Base-by-base conservation (phyloP, 1,140 invertebrate species). In the Ceratosolen solmsi region DNA sequence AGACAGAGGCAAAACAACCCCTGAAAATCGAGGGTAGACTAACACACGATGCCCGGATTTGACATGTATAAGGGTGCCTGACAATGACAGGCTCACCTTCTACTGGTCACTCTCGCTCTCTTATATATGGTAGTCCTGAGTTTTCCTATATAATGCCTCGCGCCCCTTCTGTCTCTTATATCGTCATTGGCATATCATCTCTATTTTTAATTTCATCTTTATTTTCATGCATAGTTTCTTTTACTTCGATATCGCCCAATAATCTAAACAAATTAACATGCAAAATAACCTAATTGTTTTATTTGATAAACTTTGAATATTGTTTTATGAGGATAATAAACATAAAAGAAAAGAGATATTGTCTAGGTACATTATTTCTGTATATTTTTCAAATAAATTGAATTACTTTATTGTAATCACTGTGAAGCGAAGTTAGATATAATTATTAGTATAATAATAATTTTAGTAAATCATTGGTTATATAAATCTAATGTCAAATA, bases 51-150 rank as follows among this genome's bases (percentile, higher is more conserved):
- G 27, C 33, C 65, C 63, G 71, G 65, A 30, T 46, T 60, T 80
- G 79, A 80, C 70, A 65, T 27, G 60, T 65, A 63, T 38, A 38
- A 75, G 68, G 75, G 74, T 70, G 65, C 70, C 81, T 78, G 75
- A 27, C 75, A 49, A 58, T 82, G 80, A 82, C 80, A 82, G 80
- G 25, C 51, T 41, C 17, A 54, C 56, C 51, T 36, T 25, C 17
- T 54, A 75, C 72, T 60, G 73, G 73, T 82, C 80, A 77, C 65
- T 77, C 27, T 81, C 36, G 9, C 8, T 38, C 33, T 81, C 58
- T 36, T 75, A 36, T 75, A 38, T 74, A 73, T 80, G 41, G 54
- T 13, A 54, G 0, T 22, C 1, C 33, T 11, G 68, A 46, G 22
- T 46, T 46, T 13, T 38, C 5, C 33, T 72, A 30, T 54, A 72